phyloP scores from a whole-genome alignment of 2,888 invertebrate genomes.

The Eupithecia subumbrata region DNA sequence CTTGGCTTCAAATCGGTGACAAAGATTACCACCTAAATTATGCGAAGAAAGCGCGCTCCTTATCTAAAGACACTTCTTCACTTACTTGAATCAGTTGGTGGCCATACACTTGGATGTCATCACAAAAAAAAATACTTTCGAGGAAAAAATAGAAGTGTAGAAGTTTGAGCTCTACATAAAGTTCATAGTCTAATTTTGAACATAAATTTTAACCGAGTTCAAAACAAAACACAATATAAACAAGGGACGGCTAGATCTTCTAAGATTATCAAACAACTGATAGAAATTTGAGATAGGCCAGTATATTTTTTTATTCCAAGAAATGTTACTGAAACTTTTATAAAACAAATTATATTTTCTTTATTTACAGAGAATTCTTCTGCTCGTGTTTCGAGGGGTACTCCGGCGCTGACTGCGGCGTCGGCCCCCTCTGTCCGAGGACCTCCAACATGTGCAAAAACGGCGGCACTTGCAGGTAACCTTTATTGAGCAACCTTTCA shows the following conservation, averaged over 20 bases:
- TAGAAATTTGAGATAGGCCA: not conserved
- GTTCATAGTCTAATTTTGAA: too few species aligned
- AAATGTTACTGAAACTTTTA: not conserved
- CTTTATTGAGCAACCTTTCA: not conserved
- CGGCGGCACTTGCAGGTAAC: slow-evolving; percentile 93
- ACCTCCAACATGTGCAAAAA: slow-evolving; percentile 88
- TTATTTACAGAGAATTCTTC: slow-evolving; percentile 86
- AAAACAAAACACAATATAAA: not conserved
- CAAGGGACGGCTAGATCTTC: not conserved
- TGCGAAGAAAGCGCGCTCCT: too few species aligned
- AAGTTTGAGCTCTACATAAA: not conserved
- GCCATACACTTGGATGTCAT: too few species aligned
- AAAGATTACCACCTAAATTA: too few species aligned
- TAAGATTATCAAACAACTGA: not conserved
- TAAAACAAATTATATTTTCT: slow-evolving; percentile 29
- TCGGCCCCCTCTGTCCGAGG: slow-evolving; percentile 89
- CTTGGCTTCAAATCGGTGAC: not conserved
- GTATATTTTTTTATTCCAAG: not conserved
- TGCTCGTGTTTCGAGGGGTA: slow-evolving; percentile 93
- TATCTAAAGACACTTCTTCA: too few species aligned
- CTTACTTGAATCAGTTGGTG: too few species aligned
- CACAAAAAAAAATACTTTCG: too few species aligned
- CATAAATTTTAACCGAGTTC: not conserved
- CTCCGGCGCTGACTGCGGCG: slow-evolving; percentile 90
- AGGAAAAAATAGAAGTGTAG: too few species aligned